These are phyloP conservation scores for Chrysina gloriosa DNA, from an alignment of 2,888 invertebrate genomes.

Conservation along the genomic window DNA sequence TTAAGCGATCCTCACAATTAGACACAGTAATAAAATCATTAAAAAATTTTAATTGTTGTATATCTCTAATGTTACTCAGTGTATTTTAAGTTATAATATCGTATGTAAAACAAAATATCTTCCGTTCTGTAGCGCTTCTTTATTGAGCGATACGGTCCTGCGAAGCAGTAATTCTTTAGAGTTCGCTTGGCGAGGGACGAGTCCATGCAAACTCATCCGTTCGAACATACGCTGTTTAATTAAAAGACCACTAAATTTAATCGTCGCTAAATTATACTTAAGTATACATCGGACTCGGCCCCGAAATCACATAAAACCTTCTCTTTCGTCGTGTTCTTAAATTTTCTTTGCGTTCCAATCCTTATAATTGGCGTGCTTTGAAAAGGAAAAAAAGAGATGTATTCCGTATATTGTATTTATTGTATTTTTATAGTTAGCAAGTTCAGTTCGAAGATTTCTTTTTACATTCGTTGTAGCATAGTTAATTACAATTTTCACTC, in stretches of 20 bases:
- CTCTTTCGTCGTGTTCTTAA: constrained; percentile 2
- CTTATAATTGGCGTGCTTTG: constrained; percentile 12
- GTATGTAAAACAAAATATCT: too few species aligned
- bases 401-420: background rate
- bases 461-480: background rate
- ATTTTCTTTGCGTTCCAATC: background rate
- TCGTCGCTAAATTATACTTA: constrained; percentile 41
- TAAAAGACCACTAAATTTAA: constrained; percentile 43
- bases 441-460: background rate
- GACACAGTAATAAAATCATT: too few species aligned
- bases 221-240: constrained; percentile 27
- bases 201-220: constrained; percentile 15
- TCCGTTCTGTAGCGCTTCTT: too few species aligned
- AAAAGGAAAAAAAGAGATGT: background rate
- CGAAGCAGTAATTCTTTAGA: background rate
- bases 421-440: background rate
- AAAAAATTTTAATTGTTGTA: too few species aligned
- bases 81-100: too few species aligned
- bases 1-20: too few species aligned
- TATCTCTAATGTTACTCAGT: too few species aligned
- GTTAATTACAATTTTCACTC: too few species aligned
- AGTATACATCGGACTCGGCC: constrained; percentile 20
- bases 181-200: constrained; percentile 1
- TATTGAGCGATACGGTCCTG: constrained; percentile 13
- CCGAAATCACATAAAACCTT: constrained; percentile 27